Evolutionary conservation across 2,113 vertebrate species (phyloP), one percentile per base, ranked within the genome.

Genomic region (Emberiza fucata): DNA sequence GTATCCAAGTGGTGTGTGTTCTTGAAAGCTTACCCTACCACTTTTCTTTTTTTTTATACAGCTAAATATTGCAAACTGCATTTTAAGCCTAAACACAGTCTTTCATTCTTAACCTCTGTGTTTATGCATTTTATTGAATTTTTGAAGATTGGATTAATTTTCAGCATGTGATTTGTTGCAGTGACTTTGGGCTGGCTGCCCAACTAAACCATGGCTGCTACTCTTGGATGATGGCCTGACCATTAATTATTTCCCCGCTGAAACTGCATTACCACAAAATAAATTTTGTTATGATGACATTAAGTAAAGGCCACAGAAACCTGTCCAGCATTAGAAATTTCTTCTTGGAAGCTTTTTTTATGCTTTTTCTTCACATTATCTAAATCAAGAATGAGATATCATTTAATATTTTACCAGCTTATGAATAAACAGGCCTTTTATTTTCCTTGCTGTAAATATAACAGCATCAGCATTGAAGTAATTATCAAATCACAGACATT

Each of bases 201-300:
- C 75, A 92, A 47, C 35, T 76, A 64, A 71, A 48, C 72, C 57
- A 73, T 54, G 70, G 70, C 78, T 95, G 77, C 70, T 85, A 54
- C n/a, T 44, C 50, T 82, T 95, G 95, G 94, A 87, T 81, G 77
- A 66, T 45, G 48, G 93, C 73, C 81, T 86, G 65, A 68, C 22
- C 76, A 48, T 90, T 95, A 92, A 94, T 95, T 96, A 95, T 89
- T 95, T 94, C 77, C 73, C 57, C 72, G 61, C 94, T 92, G 94
- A 94, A 97, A 95, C 86, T 92, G 86, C 94, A 95, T 94, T 95
- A 95, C 86, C 78, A 89, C 87, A 91, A 91, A 95, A 79, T 70
- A 94, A 95, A 95, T 94, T 90, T 80, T 92, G 15, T 69, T 92
- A 89, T 76, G 94, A 92, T 39, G 78, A 65, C 81, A 91, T 95